Percentiles rank a stretch among this genome's conserved stretches.
Evolutionary conservation across 2,888 invertebrate genomes (phyloP).

Genomic region (Herminia tarsipennalis): DNA sequence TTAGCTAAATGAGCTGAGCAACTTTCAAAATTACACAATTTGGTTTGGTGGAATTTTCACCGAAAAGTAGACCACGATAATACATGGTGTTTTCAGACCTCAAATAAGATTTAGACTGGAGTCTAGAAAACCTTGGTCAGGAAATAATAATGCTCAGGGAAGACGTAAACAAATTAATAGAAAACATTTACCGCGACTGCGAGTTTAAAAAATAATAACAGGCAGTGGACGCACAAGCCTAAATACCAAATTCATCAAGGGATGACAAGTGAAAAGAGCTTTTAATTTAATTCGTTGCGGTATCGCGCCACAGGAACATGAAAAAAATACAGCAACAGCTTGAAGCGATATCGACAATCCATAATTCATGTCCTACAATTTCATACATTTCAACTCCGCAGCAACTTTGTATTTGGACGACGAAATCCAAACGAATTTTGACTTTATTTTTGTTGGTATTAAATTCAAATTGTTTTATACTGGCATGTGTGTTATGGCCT

Average conservation of each 20-base stretch:
- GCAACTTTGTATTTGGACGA: conserved; percentile 54
- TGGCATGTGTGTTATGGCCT: conserved; percentile 51
- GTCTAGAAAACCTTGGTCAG: too few species aligned
- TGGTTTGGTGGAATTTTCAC: too few species aligned
- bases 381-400: conserved; percentile 72
- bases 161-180: conserved; percentile 10
- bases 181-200: conserved; percentile 18
- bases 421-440: conserved; percentile 54
- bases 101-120: too few species aligned
- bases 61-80: too few species aligned
- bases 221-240: conserved; percentile 56
- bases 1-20: neutral
- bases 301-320: conserved; percentile 77
- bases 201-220: conserved; percentile 56
- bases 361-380: conserved; percentile 86
- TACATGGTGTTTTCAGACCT: too few species aligned
- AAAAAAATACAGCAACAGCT: conserved; percentile 85
- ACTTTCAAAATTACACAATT: conserved; percentile 8
- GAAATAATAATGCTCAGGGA: too few species aligned
- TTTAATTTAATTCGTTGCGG: conserved; percentile 86
- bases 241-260: conserved; percentile 83
- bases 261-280: conserved; percentile 85
- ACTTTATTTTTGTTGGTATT: conserved; percentile 56
- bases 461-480: conserved; percentile 45
- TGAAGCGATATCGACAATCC: conserved; percentile 86